phyloP scores from a whole-genome alignment of 2,113 vertebrate species.

The Glaucomys volans region DNA sequence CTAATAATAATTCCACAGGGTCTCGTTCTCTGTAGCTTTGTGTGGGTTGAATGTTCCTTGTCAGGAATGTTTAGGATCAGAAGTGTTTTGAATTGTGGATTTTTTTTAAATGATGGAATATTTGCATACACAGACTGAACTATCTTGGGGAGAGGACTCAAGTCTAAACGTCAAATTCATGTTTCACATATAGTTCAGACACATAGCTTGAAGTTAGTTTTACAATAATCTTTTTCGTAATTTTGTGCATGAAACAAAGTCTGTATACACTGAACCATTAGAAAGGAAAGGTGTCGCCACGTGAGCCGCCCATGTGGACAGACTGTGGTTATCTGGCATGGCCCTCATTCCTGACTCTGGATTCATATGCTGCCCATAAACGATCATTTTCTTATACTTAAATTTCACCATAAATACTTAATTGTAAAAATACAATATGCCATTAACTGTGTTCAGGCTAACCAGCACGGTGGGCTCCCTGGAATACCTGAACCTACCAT shows the following conservation, averaged over 20 bases:
- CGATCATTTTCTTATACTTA: not conserved
- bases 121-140: not conserved
- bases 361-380: not conserved
- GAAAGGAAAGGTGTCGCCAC: not conserved
- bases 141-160: not conserved
- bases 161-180: not conserved
- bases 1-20: not conserved
- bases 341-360: not conserved
- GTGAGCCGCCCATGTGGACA: no score
- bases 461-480: not conserved
- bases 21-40: conserved; percentile 12
- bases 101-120: not conserved
- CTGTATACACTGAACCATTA: not conserved
- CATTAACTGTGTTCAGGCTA: not conserved
- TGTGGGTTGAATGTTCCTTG: not conserved
- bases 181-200: not conserved
- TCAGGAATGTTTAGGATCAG: not conserved
- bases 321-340: not conserved
- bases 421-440: not conserved
- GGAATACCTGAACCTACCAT: not conserved
- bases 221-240: not conserved
- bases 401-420: not conserved
- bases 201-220: not conserved
- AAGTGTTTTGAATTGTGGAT: not conserved
- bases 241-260: not conserved